A percentile compares a stretch with the other conserved stretches of the same genome.
These are phyloP conservation scores for Platyscapa corneri DNA, from an alignment of 1,140 invertebrate species.

Conservation along the genomic window DNA sequence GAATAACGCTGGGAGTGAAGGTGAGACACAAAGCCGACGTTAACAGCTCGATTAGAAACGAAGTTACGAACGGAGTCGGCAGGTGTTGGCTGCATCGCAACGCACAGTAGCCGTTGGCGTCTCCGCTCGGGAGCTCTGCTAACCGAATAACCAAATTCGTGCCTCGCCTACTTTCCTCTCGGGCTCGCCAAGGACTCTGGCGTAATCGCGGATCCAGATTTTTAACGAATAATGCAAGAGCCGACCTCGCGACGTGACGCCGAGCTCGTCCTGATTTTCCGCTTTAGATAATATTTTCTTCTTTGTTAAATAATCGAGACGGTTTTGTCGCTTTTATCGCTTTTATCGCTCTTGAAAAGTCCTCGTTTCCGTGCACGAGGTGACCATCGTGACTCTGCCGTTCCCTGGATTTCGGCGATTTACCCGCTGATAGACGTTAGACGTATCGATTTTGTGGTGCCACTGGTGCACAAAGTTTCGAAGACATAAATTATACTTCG, in stretches of 20 bases:
- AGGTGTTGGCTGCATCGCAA: background rate
- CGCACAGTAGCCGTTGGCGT: conserved; percentile 55
- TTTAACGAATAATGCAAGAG: conserved; percentile 27
- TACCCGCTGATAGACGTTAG: background rate
- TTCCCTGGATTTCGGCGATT: background rate
- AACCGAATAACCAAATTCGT: conserved; percentile 73
- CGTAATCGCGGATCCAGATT: conserved; percentile 10
- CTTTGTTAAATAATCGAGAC: background rate
- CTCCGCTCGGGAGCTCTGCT: conserved; percentile 57
- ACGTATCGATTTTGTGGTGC: background rate
- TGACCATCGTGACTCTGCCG: background rate
- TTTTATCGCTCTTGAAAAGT: background rate
- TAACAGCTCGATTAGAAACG: no score
- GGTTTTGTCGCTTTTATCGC: no score
- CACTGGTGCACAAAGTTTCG: no score
- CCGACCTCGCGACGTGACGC: background rate
- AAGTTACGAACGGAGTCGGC: background rate
- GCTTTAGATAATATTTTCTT: conserved; percentile 29
- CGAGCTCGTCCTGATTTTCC: conserved; percentile 1
- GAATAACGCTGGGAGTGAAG: no score
- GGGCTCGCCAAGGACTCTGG: conserved; percentile 55
- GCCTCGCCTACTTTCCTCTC: conserved; percentile 68
- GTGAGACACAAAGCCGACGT: no score
- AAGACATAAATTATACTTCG: background rate
- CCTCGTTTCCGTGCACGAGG: background rate